Percentiles rank a stretch among this genome's conserved stretches.
Evolutionary conservation across 2,888 invertebrate genomes (phyloP).

Genomic region (Furcula furcula): DNA sequence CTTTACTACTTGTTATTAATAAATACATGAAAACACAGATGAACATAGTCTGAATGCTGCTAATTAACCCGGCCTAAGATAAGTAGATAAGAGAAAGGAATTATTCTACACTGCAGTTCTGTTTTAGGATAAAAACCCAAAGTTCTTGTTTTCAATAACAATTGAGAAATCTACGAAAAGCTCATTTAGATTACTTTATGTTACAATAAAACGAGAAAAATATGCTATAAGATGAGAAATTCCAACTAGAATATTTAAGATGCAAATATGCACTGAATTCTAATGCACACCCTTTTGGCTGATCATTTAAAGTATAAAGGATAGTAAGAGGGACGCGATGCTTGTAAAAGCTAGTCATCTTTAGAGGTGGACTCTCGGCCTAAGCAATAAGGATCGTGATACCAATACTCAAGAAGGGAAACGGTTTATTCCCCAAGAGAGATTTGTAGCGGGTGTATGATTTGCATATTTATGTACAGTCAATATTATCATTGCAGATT

Average conservation of each 20-base stretch:
- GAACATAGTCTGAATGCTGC: background rate
- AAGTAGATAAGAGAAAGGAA: background rate
- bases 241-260: background rate
- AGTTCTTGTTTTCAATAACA: too few species aligned
- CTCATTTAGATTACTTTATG: slow-evolving; percentile 5
- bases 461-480: slow-evolving; percentile 49
- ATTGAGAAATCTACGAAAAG: background rate
- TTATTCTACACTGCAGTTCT: background rate
- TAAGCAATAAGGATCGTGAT: slow-evolving; percentile 40
- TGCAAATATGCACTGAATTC: too few species aligned
- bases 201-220: slow-evolving; percentile 5
- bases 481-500: slow-evolving; percentile 40
- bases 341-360: slow-evolving; percentile 20
- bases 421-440: slow-evolving; percentile 36
- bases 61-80: background rate
- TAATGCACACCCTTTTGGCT: too few species aligned
- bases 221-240: background rate
- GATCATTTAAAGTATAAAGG: too few species aligned
- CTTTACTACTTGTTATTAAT: slow-evolving; percentile 41
- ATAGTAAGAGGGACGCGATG: slow-evolving; percentile 6
- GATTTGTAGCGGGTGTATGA: slow-evolving; percentile 38
- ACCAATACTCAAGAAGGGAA: slow-evolving; percentile 43
- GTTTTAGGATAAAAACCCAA: too few species aligned
- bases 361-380: slow-evolving; percentile 36
- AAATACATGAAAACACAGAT: slow-evolving; percentile 9